Conservation (phyloP, 1,140 invertebrate genomes). For the Aphidius gifuensis region DNA sequence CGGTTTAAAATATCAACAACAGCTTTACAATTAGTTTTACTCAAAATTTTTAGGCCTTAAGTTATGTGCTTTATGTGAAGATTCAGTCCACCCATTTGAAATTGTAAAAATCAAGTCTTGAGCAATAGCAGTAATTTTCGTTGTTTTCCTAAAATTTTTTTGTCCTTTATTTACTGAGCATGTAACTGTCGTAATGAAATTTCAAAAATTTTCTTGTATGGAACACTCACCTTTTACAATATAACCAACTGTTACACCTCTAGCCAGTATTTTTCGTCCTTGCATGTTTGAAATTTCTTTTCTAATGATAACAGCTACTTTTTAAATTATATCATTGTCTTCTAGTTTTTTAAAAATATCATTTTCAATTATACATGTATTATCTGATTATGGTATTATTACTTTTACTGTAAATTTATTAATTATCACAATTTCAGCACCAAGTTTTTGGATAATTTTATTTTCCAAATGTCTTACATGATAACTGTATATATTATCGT, state of each 20-base stretch:
- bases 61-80: slow-evolving; percentile 37
- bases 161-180: too few species aligned
- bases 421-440: too few species aligned
- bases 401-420: too few species aligned
- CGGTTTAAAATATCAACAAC: slow-evolving; percentile 28
- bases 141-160: neutral
- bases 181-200: neutral
- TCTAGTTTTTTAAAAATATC: too few species aligned
- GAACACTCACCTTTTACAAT: neutral
- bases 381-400: too few species aligned
- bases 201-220: neutral
- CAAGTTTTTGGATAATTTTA: too few species aligned
- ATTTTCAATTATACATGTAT: too few species aligned
- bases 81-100: slow-evolving; percentile 21
- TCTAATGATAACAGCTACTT: neutral
- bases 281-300: neutral
- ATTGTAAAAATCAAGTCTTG: neutral
- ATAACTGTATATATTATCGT: too few species aligned
- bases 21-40: slow-evolving; percentile 41
- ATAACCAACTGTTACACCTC: neutral
- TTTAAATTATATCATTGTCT: too few species aligned
- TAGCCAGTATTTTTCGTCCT: neutral
- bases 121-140: neutral
- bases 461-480: too few species aligned
- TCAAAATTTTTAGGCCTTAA: slow-evolving; percentile 39